These are phyloP conservation scores for Malacoraja senta DNA, from an alignment of 2,797 vertebrate species.

Conservation along the genomic window DNA sequence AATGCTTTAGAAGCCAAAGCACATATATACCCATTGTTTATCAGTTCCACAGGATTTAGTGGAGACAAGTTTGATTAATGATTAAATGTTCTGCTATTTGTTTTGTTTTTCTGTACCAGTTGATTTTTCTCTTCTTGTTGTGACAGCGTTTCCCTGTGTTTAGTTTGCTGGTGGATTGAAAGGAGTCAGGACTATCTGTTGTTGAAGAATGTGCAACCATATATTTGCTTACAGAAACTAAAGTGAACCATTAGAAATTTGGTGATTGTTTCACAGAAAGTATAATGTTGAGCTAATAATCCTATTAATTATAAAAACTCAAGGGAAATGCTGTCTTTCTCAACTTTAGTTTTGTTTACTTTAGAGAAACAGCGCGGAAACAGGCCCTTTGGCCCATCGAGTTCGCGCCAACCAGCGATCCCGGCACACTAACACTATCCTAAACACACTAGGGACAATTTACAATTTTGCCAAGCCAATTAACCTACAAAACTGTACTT, in stretches of 20 bases:
- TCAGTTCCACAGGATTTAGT: conserved; percentile 22
- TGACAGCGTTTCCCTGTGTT: conserved; percentile 23
- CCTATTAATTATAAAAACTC: background rate
- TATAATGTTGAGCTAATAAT: background rate
- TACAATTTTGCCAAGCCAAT: too few relatives aligned
- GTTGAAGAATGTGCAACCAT: background rate
- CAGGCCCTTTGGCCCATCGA: too few relatives aligned
- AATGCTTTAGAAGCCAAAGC: conserved; percentile 26
- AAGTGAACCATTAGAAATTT: background rate
- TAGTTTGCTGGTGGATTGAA: background rate
- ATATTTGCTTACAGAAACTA: background rate
- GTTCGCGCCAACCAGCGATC: too few relatives aligned
- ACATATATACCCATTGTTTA: conserved; percentile 31
- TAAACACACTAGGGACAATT: too few relatives aligned
- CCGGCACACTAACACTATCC: too few relatives aligned
- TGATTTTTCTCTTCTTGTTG: conserved; percentile 26
- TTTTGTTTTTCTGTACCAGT: background rate
- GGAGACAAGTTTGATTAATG: conserved; percentile 38
- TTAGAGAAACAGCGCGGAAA: too few relatives aligned
- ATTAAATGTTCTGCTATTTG: conserved; percentile 39
- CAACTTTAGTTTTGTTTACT: background rate
- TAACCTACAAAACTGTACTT: too few relatives aligned
- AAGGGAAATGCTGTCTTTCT: background rate
- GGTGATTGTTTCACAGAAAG: background rate
- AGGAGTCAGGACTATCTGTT: background rate